These are phyloP conservation scores for Stomorhina lunata DNA, from an alignment of 2,888 invertebrate genomes.

Conservation along the genomic window DNA sequence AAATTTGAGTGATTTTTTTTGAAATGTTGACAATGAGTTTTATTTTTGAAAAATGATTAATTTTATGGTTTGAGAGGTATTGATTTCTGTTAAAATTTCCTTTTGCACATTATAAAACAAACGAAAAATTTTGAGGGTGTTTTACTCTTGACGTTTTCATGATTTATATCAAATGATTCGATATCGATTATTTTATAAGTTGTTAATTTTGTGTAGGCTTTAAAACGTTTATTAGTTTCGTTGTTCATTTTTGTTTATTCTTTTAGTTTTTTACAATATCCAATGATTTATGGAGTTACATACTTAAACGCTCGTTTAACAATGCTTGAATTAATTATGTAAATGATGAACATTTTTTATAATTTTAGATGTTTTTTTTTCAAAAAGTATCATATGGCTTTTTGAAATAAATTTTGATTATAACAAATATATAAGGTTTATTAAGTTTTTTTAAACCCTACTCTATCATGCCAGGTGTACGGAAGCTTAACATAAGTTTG, in stretches of 20 bases:
- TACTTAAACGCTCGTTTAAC: constrained; percentile 6
- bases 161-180: no score
- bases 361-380: not conserved
- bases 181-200: not conserved
- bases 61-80: not conserved
- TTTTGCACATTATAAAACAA: not conserved
- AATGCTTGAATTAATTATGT: constrained; percentile 37
- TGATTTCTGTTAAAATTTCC: not conserved
- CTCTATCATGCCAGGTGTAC: no score
- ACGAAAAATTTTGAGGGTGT: no score
- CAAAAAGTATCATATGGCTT: constrained; percentile 15
- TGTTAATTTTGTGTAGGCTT: not conserved
- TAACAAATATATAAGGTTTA: not conserved
- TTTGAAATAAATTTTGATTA: constrained; percentile 25
- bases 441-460: no score
- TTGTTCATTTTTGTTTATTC: not conserved
- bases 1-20: constrained; percentile 26
- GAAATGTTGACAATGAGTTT: no score
- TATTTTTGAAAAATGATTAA: no score
- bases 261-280: not conserved
- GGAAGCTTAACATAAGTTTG: no score
- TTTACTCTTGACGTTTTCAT: no score
- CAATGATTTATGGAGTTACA: constrained; percentile 24
- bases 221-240: not conserved
- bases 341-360: constrained; percentile 1